phyloP scores from a whole-genome alignment of 2,797 vertebrate species.

The Onychomys leucogaster region DNA sequence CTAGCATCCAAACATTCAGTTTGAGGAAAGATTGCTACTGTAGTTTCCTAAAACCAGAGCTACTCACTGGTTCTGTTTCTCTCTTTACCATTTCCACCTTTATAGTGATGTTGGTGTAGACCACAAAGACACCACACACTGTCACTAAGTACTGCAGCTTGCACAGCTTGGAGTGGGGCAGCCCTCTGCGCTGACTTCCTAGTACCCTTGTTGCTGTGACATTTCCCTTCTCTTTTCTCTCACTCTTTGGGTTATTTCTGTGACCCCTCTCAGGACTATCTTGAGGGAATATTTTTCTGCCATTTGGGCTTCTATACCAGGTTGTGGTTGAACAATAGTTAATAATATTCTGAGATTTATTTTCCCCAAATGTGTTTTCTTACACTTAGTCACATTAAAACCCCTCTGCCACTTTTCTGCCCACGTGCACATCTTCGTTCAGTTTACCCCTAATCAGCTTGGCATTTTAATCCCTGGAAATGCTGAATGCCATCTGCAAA shows the following conservation, averaged over 20 bases:
- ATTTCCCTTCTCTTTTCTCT: slow-evolving; percentile 10
- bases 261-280: neutral
- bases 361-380: slow-evolving; percentile 74
- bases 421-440: slow-evolving; percentile 75
- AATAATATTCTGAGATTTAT: slow-evolving; percentile 63
- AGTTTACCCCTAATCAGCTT: slow-evolving; percentile 76
- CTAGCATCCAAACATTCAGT: neutral
- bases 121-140: neutral
- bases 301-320: slow-evolving; percentile 49
- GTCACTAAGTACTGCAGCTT: neutral
- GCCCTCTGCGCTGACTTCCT: neutral
- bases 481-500: slow-evolving; percentile 76
- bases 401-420: slow-evolving; percentile 80
- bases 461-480: slow-evolving; percentile 82
- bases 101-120: neutral
- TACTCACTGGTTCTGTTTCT: slow-evolving; percentile 15
- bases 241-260: neutral
- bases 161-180: neutral
- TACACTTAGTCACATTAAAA: slow-evolving; percentile 80
- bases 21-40: slow-evolving; percentile 21
- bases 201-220: neutral
- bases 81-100: neutral
- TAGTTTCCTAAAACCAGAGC: slow-evolving; percentile 29
- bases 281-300: slow-evolving; percentile 58
- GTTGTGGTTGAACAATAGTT: slow-evolving; percentile 48